A percentile compares a stretch with the other conserved stretches of the same genome.
phyloP scores from a whole-genome alignment of 2,888 invertebrate genomes.

The Macrophya alboannulata region DNA sequence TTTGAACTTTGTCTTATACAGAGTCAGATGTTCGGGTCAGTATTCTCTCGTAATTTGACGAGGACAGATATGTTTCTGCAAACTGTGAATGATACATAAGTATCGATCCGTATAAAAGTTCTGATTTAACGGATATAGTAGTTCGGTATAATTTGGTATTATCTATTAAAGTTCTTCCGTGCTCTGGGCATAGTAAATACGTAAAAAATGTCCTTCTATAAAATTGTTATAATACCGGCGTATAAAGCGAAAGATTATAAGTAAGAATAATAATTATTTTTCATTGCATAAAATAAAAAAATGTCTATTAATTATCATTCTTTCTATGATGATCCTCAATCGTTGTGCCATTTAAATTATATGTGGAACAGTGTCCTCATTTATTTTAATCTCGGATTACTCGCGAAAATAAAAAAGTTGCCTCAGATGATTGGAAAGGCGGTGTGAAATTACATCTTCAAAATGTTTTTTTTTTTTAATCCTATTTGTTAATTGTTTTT shows the following conservation, averaged over 20 bases:
- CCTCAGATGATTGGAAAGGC: neutral
- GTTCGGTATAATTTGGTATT: neutral
- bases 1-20: constrained; percentile 66
- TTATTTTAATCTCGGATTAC: neutral
- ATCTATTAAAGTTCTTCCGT: neutral
- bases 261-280: constrained; percentile 64
- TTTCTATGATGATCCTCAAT: neutral
- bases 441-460: neutral
- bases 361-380: neutral
- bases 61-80: constrained; percentile 57
- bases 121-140: neutral
- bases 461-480: neutral
- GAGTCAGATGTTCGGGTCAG: constrained; percentile 67
- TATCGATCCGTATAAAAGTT: neutral
- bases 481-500: neutral
- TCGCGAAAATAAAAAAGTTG: neutral
- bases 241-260: constrained; percentile 69
- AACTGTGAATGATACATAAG: neutral
- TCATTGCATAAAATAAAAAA: neutral
- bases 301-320: neutral
- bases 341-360: neutral
- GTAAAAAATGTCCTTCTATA: constrained; percentile 70
- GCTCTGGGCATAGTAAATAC: neutral
- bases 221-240: constrained; percentile 71
- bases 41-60: constrained; percentile 68